These are phyloP conservation scores for Aspidoscelis tigris DNA, from an alignment of 2,113 vertebrate genomes.

Conservation along the genomic window DNA sequence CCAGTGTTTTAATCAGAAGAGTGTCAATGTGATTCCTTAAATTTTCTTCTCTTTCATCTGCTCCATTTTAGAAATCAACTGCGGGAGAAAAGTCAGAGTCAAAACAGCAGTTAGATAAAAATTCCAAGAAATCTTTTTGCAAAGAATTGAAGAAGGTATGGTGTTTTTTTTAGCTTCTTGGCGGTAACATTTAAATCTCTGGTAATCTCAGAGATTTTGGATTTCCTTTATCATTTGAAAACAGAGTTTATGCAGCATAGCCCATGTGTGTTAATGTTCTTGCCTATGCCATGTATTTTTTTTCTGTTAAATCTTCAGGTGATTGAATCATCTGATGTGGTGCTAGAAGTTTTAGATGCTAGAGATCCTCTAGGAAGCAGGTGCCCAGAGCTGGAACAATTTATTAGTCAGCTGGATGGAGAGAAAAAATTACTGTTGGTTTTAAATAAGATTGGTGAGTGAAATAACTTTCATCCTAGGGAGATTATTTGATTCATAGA, in stretches of 20 bases:
- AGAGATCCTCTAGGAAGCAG: conserved; percentile 92
- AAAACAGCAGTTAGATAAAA: conserved; percentile 67
- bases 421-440: conserved; percentile 88
- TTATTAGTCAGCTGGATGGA: conserved; percentile 75
- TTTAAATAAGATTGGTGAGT: conserved; percentile 93
- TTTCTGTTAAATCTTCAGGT: conserved; percentile 75
- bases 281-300: conserved; percentile 1
- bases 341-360: conserved; percentile 94
- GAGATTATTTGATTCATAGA: background rate
- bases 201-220: background rate
- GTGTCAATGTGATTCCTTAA: conserved; percentile 16
- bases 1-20: background rate
- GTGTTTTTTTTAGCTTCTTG: background rate
- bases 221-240: background rate
- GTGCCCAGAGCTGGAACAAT: conserved; percentile 90
- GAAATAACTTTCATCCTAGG: background rate
- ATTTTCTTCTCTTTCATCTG: conserved; percentile 7
- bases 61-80: conserved; percentile 71
- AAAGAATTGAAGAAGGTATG: conserved; percentile 88
- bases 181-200: background rate
- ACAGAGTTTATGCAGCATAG: no score
- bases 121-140: conserved; percentile 80
- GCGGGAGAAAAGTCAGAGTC: conserved; percentile 63
- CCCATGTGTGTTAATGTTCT: background rate
- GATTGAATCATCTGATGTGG: conserved; percentile 87